Percentiles rank a stretch among this genome's conserved stretches.
phyloP scores from a whole-genome alignment of 2,797 vertebrate species.

The Catamblyrhynchus diadema region DNA sequence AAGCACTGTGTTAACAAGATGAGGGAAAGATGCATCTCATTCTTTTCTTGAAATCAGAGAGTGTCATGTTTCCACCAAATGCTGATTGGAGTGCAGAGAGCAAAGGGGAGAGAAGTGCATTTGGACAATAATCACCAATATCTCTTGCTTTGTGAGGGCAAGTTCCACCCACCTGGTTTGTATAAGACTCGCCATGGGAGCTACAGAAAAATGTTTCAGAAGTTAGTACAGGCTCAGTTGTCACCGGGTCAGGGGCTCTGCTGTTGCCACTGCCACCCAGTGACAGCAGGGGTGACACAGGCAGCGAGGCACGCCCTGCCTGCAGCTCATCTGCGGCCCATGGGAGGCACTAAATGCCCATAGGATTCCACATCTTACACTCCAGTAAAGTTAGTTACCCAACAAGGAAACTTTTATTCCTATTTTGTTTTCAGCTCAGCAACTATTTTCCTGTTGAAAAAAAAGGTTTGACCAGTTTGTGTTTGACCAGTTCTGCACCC shows the following conservation, averaged over 20 bases:
- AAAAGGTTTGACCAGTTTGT: not conserved
- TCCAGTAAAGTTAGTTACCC: not conserved
- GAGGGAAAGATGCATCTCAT: not conserved
- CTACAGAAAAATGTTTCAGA: conserved; percentile 34
- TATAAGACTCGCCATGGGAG: not conserved
- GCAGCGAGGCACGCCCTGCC: not conserved
- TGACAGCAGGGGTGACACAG: not conserved
- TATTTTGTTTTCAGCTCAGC: not conserved
- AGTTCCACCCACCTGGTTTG: conserved; percentile 33
- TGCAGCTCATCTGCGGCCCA: not conserved
- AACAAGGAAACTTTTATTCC: not conserved
- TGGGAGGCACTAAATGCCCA: not conserved
- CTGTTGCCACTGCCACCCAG: not conserved
- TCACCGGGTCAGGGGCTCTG: not conserved
- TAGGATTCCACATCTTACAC: not conserved
- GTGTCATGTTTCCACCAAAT: not conserved
- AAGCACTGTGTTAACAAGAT: conserved; percentile 4
- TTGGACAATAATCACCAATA: not conserved
- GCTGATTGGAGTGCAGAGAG: conserved; percentile 17
- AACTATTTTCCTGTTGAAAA: not conserved
- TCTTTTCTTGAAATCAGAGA: not conserved
- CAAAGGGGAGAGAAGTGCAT: not conserved
- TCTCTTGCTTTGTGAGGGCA: not conserved
- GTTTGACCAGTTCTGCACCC: not conserved
- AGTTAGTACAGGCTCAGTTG: not conserved